Conservation (phyloP, 2,113 vertebrate species). For the Engraulis encrasicolus region DNA sequence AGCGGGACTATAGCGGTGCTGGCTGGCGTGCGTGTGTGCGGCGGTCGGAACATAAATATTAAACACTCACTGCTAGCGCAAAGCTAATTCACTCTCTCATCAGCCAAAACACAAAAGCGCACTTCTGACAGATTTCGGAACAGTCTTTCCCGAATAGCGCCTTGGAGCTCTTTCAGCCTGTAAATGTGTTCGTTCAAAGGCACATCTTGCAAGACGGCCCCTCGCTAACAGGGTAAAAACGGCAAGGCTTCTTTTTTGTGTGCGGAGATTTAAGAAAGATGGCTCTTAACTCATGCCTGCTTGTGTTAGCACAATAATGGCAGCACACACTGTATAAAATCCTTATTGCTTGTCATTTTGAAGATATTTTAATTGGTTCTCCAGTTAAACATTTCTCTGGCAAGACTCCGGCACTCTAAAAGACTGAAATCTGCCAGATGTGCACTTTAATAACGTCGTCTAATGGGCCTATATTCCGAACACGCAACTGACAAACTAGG, state of each 20-base stretch:
- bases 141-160: background rate
- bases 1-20: no score
- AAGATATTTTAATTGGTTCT: slow-evolving; percentile 16
- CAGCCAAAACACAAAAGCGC: slow-evolving; percentile 6
- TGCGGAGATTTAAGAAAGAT: background rate
- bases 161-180: background rate
- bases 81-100: background rate
- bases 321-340: slow-evolving; percentile 10
- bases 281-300: background rate
- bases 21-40: no score
- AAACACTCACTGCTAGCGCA: background rate
- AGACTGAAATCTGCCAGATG: background rate
- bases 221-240: background rate
- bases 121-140: background rate
- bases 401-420: background rate
- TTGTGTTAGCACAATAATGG: background rate
- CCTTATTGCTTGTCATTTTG: slow-evolving; percentile 1
- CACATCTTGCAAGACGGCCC: background rate
- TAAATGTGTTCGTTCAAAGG: background rate
- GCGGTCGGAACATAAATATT: background rate
- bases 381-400: background rate
- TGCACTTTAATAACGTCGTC: background rate
- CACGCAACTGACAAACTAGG: background rate
- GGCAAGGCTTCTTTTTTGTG: background rate
- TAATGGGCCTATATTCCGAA: background rate